These are phyloP conservation scores for Rotaria socialis DNA, from an alignment of 2,888 invertebrate genomes.

Conservation along the genomic window DNA sequence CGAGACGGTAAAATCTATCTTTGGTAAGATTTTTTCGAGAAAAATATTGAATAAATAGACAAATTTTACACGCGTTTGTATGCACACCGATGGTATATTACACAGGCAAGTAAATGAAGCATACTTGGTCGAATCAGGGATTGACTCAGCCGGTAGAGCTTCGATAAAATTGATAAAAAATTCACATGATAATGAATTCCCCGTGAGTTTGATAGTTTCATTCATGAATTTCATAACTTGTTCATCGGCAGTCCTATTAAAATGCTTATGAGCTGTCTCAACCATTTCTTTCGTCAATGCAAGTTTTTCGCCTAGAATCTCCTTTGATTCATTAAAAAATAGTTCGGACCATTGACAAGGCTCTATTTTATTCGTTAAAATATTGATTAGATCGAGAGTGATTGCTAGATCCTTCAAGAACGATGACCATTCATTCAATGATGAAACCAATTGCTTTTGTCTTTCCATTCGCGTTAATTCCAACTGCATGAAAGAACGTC, in stretches of 20 bases:
- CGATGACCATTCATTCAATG: too few species aligned
- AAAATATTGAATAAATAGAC: not conserved
- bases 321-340: not conserved
- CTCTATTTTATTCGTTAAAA: too few species aligned
- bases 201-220: too few species aligned
- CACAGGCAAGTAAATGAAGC: not conserved
- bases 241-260: not conserved
- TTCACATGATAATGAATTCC: too few species aligned
- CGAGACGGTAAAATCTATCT: not conserved
- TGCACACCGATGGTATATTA: not conserved
- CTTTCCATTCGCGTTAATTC: too few species aligned
- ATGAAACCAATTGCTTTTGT: too few species aligned
- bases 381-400: too few species aligned
- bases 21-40: not conserved
- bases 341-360: too few species aligned
- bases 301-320: not conserved
- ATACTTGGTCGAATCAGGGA: too few species aligned
- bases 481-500: too few species aligned
- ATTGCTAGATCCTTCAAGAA: too few species aligned
- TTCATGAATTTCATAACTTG: not conserved
- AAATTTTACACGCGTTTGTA: not conserved
- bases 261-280: not conserved
- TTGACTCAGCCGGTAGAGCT: not conserved
- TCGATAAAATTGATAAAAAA: not conserved
- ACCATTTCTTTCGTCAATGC: not conserved